phyloP scores from a whole-genome alignment of 1,140 invertebrate genomes.

The Phocides pigmalion region DNA sequence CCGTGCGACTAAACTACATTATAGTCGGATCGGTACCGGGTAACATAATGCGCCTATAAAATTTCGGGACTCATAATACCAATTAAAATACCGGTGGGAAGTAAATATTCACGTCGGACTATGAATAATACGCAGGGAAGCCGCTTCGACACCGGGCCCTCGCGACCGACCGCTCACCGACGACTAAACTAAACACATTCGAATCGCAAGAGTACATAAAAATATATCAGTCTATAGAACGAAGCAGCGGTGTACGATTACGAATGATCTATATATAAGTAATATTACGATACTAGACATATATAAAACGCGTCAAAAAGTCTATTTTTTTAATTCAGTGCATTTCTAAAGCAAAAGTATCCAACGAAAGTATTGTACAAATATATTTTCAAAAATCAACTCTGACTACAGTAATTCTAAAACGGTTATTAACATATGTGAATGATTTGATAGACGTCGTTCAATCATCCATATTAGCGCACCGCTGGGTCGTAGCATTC shows the following conservation, averaged over 20 bases:
- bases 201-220: conserved; percentile 75
- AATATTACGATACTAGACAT: no score
- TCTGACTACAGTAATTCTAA: no score
- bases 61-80: conserved; percentile 73
- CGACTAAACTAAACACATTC: conserved; percentile 58
- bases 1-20: conserved; percentile 47
- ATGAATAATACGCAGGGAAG: conserved; percentile 50
- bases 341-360: no score
- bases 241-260: conserved; percentile 34
- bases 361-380: no score
- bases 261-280: conserved; percentile 10
- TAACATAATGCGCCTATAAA: conserved; percentile 54
- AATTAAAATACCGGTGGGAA: conserved; percentile 83
- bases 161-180: conserved; percentile 56
- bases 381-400: no score
- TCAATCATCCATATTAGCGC: conserved; percentile 16
- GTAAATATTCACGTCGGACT: conserved; percentile 64
- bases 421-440: no score
- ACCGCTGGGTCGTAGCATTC: conserved; percentile 37
- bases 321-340: no score
- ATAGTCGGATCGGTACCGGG: conserved; percentile 40
- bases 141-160: conserved; percentile 50
- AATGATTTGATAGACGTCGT: neutral
- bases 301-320: no score
- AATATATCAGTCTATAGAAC: conserved; percentile 79